These are phyloP conservation scores for Orchestes rusci DNA, from an alignment of 2,888 invertebrate genomes.

Conservation along the genomic window DNA sequence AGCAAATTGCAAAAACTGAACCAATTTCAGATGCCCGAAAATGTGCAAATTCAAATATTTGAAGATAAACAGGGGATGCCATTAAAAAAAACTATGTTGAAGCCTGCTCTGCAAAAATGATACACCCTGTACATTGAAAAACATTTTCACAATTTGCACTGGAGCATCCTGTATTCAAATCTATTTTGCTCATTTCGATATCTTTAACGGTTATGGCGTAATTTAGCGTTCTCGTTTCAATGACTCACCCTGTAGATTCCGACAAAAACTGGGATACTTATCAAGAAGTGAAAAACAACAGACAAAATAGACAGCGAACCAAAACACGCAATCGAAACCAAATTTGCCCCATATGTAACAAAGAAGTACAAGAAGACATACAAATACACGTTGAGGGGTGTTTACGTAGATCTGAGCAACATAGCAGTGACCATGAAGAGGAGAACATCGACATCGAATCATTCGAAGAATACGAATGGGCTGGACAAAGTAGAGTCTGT, in stretches of 20 bases:
- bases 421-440: conserved; percentile 53
- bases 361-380: conserved; percentile 60
- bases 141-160: too few relatives aligned
- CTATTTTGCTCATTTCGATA: too few relatives aligned
- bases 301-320: conserved; percentile 58
- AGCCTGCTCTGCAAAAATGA: too few relatives aligned
- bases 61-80: too few relatives aligned
- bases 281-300: conserved; percentile 64
- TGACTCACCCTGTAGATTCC: conserved; percentile 1
- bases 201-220: too few relatives aligned
- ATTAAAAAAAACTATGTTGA: too few relatives aligned
- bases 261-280: conserved; percentile 67
- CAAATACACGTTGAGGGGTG: conserved; percentile 68
- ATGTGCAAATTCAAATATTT: too few relatives aligned
- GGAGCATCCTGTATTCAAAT: too few relatives aligned
- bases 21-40: too few relatives aligned
- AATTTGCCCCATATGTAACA: conserved; percentile 77
- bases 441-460: conserved; percentile 80
- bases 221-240: too few relatives aligned
- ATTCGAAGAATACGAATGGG: conserved; percentile 87
- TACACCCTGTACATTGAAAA: too few relatives aligned
- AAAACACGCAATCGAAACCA: conserved; percentile 61
- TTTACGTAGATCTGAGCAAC: conserved; percentile 47
- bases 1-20: too few relatives aligned
- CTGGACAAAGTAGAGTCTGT: conserved; percentile 75